A percentile compares a stretch with the other conserved stretches of the same genome.
Evolutionary conservation across 92 coral and sea anemone genomes (phyloP).

Genomic region (Pocillopora grandis): DNA sequence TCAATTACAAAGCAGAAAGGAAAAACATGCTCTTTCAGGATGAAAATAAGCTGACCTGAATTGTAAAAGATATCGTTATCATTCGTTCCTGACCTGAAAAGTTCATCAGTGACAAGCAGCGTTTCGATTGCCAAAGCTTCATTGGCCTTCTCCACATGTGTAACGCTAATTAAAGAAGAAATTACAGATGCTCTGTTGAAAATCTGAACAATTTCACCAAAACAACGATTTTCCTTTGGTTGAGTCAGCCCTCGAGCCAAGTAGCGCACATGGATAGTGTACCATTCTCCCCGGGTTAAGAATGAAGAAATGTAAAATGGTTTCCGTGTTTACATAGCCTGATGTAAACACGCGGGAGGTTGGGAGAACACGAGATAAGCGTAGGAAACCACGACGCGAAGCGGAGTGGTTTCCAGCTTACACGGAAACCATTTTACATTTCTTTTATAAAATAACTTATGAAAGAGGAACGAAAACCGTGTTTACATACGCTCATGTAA

Average conservation of each 20-base stretch:
- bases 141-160: slow-evolving; percentile 89
- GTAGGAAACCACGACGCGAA: too few relatives aligned
- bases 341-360: too few relatives aligned
- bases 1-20: neutral
- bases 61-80: neutral
- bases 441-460: too few relatives aligned
- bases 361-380: too few relatives aligned
- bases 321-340: too few relatives aligned
- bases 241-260: neutral
- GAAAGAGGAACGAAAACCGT: too few relatives aligned
- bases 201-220: neutral
- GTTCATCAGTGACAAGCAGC: slow-evolving; percentile 93
- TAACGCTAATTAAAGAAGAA: slow-evolving; percentile 45
- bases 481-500: too few relatives aligned
- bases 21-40: neutral
- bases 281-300: too few relatives aligned
- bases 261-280: neutral
- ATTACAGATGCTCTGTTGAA: neutral
- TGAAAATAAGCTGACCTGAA: neutral
- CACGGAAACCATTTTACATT: too few relatives aligned
- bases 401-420: too few relatives aligned
- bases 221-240: neutral
- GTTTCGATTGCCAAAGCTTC: slow-evolving; percentile 93
- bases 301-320: too few relatives aligned
- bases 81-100: slow-evolving; percentile 69